Evolutionary conservation across 2,113 vertebrate species (phyloP).

Genomic region (Otis tarda): DNA sequence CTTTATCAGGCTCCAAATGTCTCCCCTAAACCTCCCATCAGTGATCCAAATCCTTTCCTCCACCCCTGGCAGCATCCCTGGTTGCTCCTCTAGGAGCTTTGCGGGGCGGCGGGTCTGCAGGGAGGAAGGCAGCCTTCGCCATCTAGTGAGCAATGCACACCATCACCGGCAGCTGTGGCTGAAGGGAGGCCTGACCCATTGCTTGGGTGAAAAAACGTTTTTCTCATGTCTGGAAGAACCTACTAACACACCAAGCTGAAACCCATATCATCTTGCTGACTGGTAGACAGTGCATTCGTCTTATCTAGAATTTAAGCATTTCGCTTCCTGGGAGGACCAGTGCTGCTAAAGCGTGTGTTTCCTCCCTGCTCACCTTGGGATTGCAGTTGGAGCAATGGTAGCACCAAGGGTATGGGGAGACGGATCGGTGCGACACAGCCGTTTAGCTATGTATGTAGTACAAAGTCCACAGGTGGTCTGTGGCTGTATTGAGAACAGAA

Average conservation of each 20-base stretch:
- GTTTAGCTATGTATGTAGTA: background rate
- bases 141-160: slow-evolving; percentile 53
- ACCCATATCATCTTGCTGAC: background rate
- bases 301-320: background rate
- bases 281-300: background rate
- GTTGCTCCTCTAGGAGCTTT: background rate
- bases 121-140: slow-evolving; percentile 53
- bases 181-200: background rate
- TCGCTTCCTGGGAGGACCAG: background rate
- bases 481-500: background rate
- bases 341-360: background rate
- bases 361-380: background rate
- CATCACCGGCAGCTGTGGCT: background rate
- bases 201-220: background rate
- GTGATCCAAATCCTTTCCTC: background rate
- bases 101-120: background rate
- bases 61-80: background rate
- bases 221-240: background rate
- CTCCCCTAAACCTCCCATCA: background rate
- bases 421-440: fast-evolving
- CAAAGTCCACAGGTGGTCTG: background rate
- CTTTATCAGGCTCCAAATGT: background rate
- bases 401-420: background rate
- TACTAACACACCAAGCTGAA: background rate
- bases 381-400: background rate